Conservation (phyloP, 2,888 invertebrate species). For the Plebejus anna region DNA sequence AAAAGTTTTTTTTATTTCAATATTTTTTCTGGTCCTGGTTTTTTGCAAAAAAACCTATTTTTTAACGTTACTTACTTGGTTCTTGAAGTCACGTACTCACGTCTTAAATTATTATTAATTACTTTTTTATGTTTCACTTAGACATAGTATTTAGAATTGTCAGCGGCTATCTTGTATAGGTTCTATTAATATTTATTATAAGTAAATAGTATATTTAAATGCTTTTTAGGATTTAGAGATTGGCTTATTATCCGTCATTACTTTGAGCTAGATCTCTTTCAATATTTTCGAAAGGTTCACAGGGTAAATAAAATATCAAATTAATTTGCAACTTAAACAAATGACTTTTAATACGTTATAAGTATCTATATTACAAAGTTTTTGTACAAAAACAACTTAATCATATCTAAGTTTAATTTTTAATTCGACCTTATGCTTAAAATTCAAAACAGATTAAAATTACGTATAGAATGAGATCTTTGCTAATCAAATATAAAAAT, state of each 20-base stretch:
- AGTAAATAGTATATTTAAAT: neutral
- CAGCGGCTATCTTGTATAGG: neutral
- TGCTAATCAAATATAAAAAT: slow-evolving; percentile 11
- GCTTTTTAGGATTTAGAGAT: neutral
- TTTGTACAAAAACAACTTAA: slow-evolving; percentile 74
- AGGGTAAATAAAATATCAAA: slow-evolving; percentile 55
- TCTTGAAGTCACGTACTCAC: too few species aligned
- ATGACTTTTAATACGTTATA: slow-evolving; percentile 76
- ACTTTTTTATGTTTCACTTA: too few species aligned
- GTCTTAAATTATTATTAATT: too few species aligned
- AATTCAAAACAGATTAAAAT: slow-evolving; percentile 56
- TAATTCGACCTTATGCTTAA: slow-evolving; percentile 57
- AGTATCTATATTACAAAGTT: slow-evolving; percentile 69
- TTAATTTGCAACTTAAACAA: slow-evolving; percentile 72
- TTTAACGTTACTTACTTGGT: too few species aligned
- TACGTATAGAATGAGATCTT: slow-evolving; percentile 69
- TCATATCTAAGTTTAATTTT: slow-evolving; percentile 49
- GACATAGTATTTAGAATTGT: too few species aligned
- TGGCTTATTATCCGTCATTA: too few species aligned
- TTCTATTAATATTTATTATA: neutral
- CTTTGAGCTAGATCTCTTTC: neutral
- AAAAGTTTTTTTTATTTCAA: too few species aligned
- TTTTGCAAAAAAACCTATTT: too few species aligned
- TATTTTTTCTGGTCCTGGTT: too few species aligned
- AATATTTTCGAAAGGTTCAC: neutral